These are phyloP conservation scores for Lepus oiostolus DNA, from an alignment of 2,797 vertebrate species.

Conservation along the genomic window DNA sequence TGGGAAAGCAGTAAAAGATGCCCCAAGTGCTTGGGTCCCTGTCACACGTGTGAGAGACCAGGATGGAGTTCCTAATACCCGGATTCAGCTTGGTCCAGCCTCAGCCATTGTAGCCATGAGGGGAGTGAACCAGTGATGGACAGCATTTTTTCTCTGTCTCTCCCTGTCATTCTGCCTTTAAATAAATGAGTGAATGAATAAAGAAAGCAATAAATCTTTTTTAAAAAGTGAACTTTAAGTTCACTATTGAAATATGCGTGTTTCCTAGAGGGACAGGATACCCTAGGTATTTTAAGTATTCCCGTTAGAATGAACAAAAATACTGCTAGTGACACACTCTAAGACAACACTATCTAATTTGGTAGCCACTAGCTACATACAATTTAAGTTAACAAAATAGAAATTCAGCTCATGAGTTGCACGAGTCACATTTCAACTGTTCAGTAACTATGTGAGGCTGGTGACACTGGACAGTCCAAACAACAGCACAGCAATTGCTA, in stretches of 20 bases:
- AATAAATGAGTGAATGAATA: too few species aligned
- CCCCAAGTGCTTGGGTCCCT: too few species aligned
- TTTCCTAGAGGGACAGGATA: background rate
- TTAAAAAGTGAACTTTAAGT: background rate
- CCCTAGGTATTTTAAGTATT: background rate
- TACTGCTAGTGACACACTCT: background rate
- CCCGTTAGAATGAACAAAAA: background rate
- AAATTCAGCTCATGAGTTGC: background rate
- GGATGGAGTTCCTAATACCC: too few species aligned
- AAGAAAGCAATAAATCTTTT: too few species aligned
- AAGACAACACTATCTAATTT: background rate
- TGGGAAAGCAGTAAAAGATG: too few species aligned
- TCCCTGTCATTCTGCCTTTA: too few species aligned
- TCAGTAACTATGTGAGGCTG: background rate
- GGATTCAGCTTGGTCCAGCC: too few species aligned
- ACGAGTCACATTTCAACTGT: background rate
- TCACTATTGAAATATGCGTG: slow-evolving; percentile 3
- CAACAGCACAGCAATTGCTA: background rate
- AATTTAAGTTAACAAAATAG: slow-evolving; percentile 25
- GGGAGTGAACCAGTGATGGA: too few species aligned
- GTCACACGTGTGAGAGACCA: too few species aligned
- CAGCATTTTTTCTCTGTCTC: too few species aligned
- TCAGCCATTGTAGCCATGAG: too few species aligned
- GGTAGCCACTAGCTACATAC: background rate
- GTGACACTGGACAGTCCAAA: too few species aligned